Conservation (phyloP, 2,888 invertebrate genomes). For the Falcaria lacertinaria region DNA sequence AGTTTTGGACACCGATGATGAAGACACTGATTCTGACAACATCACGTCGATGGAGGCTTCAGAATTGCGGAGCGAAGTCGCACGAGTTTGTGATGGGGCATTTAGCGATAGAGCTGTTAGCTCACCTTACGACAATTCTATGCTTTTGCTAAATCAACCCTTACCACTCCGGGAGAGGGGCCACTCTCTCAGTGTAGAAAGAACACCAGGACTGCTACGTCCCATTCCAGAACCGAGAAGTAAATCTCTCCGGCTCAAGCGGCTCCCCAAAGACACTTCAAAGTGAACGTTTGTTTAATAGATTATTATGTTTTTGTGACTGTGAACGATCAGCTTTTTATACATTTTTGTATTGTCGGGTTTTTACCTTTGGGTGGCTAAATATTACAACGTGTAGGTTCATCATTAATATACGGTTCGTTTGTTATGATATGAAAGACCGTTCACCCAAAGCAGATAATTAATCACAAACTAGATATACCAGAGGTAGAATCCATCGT, state of each 20-base stretch:
- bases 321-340: background rate
- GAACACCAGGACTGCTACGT: slow-evolving; percentile 42
- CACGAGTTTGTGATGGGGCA: slow-evolving; percentile 34
- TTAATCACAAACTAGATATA: too few relatives aligned
- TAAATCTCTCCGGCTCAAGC: slow-evolving; percentile 65
- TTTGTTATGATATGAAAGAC: too few relatives aligned
- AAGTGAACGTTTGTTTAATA: too few relatives aligned
- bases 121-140: slow-evolving; percentile 35
- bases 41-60: slow-evolving; percentile 44
- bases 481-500: too few relatives aligned
- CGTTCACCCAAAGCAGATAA: too few relatives aligned
- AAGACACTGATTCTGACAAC: slow-evolving; percentile 43
- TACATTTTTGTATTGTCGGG: too few relatives aligned
- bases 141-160: slow-evolving; percentile 27
- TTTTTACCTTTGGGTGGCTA: too few relatives aligned
- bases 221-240: slow-evolving; percentile 56
- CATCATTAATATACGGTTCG: too few relatives aligned
- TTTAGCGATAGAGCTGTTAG: slow-evolving; percentile 41
- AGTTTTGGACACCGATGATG: slow-evolving; percentile 40
- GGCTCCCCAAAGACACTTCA: slow-evolving; percentile 31
- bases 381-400: too few relatives aligned
- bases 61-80: slow-evolving; percentile 47
- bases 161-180: slow-evolving; percentile 51
- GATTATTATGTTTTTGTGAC: slow-evolving; percentile 7
- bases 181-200: slow-evolving; percentile 56